phyloP scores from a whole-genome alignment of 2,113 vertebrate genomes.

The Nesoenas mayeri region DNA sequence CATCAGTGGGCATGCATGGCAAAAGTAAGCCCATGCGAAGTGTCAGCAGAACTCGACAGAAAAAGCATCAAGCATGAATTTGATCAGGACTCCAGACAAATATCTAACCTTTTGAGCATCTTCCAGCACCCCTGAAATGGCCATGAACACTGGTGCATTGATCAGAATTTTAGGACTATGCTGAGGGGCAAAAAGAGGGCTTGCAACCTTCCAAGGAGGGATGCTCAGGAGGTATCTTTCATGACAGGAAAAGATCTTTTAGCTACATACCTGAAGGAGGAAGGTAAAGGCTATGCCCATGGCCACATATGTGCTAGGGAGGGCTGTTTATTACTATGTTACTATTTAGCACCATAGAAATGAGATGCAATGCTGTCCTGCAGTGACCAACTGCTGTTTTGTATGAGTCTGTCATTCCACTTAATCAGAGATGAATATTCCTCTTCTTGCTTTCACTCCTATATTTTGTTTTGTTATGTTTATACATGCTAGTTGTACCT shows the following conservation, averaged over 20 bases:
- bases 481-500: not conserved
- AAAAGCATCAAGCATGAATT: not conserved
- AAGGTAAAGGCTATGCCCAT: not conserved
- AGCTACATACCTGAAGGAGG: not conserved
- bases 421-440: not conserved
- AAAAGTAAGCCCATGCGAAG: not conserved
- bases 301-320: not conserved
- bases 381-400: not conserved
- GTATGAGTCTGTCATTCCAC: not conserved
- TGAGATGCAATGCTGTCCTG: not conserved
- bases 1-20: fast-evolving
- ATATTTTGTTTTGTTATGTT: not conserved
- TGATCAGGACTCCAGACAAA: not conserved
- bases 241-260: not conserved
- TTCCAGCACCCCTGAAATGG: not conserved
- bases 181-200: not conserved
- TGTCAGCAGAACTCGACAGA: not conserved
- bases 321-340: not conserved
- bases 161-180: not conserved
- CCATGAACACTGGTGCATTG: not conserved
- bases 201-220: not conserved
- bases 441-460: not conserved
- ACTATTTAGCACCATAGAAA: not conserved
- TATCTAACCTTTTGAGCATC: not conserved
- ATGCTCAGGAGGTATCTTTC: not conserved